Conservation (phyloP, 2,797 vertebrate species). For the Phaenicophaeus curvirostris region DNA sequence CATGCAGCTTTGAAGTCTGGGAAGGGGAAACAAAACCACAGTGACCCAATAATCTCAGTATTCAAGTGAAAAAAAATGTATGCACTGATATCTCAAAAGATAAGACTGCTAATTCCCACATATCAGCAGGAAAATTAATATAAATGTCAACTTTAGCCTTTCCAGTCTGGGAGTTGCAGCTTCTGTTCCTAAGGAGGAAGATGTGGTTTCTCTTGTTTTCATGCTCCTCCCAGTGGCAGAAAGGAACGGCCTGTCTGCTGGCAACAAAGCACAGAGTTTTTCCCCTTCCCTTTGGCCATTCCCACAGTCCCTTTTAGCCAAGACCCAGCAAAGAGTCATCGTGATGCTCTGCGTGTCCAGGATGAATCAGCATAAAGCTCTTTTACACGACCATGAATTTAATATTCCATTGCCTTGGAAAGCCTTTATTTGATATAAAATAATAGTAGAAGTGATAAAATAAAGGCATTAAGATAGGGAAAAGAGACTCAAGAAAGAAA, state of each 20-base stretch:
- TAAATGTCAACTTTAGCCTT: neutral
- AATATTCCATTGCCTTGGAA: neutral
- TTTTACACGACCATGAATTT: neutral
- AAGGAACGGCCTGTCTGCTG: neutral
- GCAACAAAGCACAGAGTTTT: neutral
- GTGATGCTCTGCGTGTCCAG: neutral
- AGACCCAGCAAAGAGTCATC: neutral
- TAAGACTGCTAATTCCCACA: neutral
- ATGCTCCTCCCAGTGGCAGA: slow-evolving; percentile 53
- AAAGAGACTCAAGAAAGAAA: neutral
- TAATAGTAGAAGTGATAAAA: neutral
- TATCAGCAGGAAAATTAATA: neutral
- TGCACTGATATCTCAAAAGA: neutral
- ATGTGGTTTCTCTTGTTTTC: slow-evolving; percentile 12
- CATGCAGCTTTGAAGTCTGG: neutral
- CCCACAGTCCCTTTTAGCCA: neutral
- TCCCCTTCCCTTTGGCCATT: neutral
- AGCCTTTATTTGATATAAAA: neutral
- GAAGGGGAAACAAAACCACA: neutral
- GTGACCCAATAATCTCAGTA: neutral
- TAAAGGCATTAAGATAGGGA: neutral
- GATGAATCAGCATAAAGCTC: neutral
- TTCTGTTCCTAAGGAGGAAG: neutral
- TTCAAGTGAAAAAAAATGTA: neutral
- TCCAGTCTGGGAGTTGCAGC: neutral